Conservation (phyloP, 2,113 vertebrate species). For the Ptychochromis oligacanthus region DNA sequence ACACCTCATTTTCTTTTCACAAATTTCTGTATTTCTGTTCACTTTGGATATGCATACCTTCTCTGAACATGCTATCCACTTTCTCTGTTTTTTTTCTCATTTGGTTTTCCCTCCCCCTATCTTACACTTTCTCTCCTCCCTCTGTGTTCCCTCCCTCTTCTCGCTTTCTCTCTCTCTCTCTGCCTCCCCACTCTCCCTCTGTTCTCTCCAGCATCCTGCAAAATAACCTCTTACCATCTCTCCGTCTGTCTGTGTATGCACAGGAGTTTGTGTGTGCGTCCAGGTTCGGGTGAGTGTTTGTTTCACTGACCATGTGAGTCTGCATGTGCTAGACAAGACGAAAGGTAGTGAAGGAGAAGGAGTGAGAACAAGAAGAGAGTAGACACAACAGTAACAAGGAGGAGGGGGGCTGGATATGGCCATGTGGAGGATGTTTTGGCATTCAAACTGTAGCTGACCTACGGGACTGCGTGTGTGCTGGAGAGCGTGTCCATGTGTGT, state of each 20-base stretch:
- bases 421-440: constrained; percentile 74
- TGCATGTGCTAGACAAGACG: constrained; percentile 52
- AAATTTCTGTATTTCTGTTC: neutral
- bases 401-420: constrained; percentile 56
- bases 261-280: constrained; percentile 34
- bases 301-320: constrained; percentile 60
- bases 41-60: constrained; percentile 21
- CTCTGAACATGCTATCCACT: constrained; percentile 6
- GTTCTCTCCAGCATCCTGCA: constrained; percentile 68
- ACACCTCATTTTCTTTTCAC: neutral
- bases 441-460: constrained; percentile 68
- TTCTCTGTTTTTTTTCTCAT: constrained; percentile 7
- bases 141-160: constrained; percentile 44
- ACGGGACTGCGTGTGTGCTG: constrained; percentile 43
- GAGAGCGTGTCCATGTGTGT: constrained; percentile 35
- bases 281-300: constrained; percentile 36
- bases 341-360: constrained; percentile 46
- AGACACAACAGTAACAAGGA: constrained; percentile 27
- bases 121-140: constrained; percentile 39
- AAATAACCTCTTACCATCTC: constrained; percentile 68
- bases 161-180: constrained; percentile 16
- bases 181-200: constrained; percentile 48
- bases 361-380: constrained; percentile 44
- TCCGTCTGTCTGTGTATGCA: constrained; percentile 41
- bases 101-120: constrained; percentile 34